Evolutionary conservation across 2,888 invertebrate genomes (phyloP).

Genomic region (Ephialtes manifestator): DNA sequence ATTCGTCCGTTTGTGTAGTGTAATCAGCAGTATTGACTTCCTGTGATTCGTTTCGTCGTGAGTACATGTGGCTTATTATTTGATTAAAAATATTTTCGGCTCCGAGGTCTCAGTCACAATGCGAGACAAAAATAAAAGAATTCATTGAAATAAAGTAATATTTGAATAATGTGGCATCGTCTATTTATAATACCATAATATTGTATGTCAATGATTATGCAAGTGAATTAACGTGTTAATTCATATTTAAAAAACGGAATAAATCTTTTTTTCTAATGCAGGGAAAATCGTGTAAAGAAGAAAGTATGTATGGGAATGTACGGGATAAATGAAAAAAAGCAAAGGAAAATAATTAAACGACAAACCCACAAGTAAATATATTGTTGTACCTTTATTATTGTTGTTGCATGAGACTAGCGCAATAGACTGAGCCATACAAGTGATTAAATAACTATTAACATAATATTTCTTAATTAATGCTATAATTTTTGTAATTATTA

Average conservation of each 20-base stretch:
- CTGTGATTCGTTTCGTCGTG: constrained; percentile 65
- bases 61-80: constrained; percentile 76
- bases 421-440: constrained; percentile 84
- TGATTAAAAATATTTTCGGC: constrained; percentile 68
- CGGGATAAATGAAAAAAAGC: constrained; percentile 71
- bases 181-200: constrained; percentile 75
- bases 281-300: constrained; percentile 58
- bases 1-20: constrained; percentile 19
- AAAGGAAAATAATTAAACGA: constrained; percentile 23
- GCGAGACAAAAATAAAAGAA: constrained; percentile 40
- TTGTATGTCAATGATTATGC: constrained; percentile 58
- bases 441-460: constrained; percentile 83
- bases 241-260: constrained; percentile 46
- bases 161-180: constrained; percentile 71
- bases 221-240: constrained; percentile 65
- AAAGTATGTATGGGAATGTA: constrained; percentile 65
- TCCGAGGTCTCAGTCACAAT: constrained; percentile 72
- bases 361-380: constrained; percentile 81
- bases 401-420: constrained; percentile 83
- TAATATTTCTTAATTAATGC: constrained; percentile 83
- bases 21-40: constrained; percentile 43
- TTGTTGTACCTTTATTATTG: constrained; percentile 84
- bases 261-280: constrained; percentile 76
- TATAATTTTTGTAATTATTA: constrained; percentile 83
- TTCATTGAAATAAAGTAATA: constrained; percentile 27